Evolutionary conservation across 2,797 vertebrate genomes (phyloP), one percentile per base, ranked within the genome.

Genomic region (Pyrocephalus nanus): DNA sequence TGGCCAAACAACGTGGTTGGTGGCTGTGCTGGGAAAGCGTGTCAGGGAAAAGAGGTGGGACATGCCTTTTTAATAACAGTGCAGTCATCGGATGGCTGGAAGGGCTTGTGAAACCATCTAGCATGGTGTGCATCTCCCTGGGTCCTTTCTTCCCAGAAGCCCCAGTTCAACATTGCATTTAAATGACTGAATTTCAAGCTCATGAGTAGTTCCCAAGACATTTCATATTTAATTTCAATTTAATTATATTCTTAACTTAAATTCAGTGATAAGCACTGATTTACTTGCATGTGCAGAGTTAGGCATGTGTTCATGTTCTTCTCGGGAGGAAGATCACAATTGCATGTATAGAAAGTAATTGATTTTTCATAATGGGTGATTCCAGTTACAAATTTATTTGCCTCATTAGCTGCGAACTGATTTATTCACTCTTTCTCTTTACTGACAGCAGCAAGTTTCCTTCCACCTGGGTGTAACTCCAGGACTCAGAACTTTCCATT

Each of bases 401-500:
- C 47, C 70, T 92, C 58, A 70, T 91, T 94, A 92, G 9, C 38
- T 67, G 70, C 86, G 73, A 75, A 20, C 21, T 88, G 78, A 93
- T 95, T 95, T 93, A 93, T 90, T 93, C 66, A 70, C 29, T 80
- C 82, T 58, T 92, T 75, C 32, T 88, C 48, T 85, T 73, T 88
- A 91, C 51, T 86, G 81, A 90, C 15, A 75, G 76, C 75, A 84
- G 40, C 48, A 84, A 19, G 32, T 90, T 96, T 95, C 76, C n/a
- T 90, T 92, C 58, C 55, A 90, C 51, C 76, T 75, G n/a, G 8
- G 8, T 94, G 32, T 70, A 92, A 91, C 48, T 55, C 47, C 79
- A 83, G 70, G 34, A 53, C 85, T 81, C 66, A 54, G 73, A 86
- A 77, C 45, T 76, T 91, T 69, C 53, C 82, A 58, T 30, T 84